Percentiles rank a stretch among this genome's conserved stretches.
Evolutionary conservation across 1,140 invertebrate genomes (phyloP).

Genomic region (Galendromus occidentalis): DNA sequence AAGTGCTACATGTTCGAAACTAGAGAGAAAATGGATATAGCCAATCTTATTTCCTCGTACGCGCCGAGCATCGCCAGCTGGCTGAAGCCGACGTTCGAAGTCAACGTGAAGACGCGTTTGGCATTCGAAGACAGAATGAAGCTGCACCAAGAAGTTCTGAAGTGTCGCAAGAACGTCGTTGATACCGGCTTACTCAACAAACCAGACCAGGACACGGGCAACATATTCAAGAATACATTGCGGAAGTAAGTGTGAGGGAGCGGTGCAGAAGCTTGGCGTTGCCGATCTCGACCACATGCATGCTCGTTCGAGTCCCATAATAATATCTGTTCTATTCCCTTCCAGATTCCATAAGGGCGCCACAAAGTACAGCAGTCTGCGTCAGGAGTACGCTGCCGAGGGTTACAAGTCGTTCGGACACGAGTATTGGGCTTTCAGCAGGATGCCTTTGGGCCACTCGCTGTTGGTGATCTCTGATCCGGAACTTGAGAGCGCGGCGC

Average conservation of each 20-base stretch:
- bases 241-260: constrained; percentile 40
- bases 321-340: constrained; percentile 14
- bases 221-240: constrained; percentile 67
- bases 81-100: constrained; percentile 58
- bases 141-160: constrained; percentile 50
- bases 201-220: constrained; percentile 49
- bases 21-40: constrained; percentile 63
- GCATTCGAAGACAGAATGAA: constrained; percentile 48
- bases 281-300: too few species aligned
- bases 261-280: too few species aligned
- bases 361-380: constrained; percentile 47
- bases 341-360: constrained; percentile 53
- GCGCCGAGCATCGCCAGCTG: constrained; percentile 60
- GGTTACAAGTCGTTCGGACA: constrained; percentile 67
- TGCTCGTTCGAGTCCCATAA: too few species aligned
- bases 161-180: constrained; percentile 46
- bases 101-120: constrained; percentile 26
- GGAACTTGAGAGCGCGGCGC: constrained; percentile 53
- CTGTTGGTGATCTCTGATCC: constrained; percentile 61
- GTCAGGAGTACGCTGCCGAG: constrained; percentile 31
- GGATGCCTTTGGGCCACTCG: constrained; percentile 52
- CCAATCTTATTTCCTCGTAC: constrained; percentile 74
- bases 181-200: constrained; percentile 59
- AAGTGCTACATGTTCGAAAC: constrained; percentile 88
- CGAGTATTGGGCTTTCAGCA: constrained; percentile 72